Evolutionary conservation across 2,888 invertebrate species (phyloP), one percentile per base, ranked within the genome.

Genomic region (Pandemis heparana): DNA sequence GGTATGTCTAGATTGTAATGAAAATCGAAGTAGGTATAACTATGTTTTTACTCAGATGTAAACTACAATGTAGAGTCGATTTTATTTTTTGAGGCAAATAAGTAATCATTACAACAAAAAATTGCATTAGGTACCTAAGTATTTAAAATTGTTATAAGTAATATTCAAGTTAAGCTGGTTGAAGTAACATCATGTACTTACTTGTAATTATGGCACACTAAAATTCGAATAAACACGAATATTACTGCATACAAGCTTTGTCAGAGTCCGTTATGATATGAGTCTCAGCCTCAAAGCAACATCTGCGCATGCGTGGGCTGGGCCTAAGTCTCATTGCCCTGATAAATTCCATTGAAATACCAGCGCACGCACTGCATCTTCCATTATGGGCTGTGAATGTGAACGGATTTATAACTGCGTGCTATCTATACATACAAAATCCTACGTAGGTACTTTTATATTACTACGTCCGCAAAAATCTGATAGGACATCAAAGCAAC

Each of bases 251-350:
- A 41, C 16, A 16, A 61, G 16, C 61, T 10, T 61, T 41, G 0
- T 61, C 39, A 12, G n/a, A 38, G 2, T 62, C 10, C 18, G 18
- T 62, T 62, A 12, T 62, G 23, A 23, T 56, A 4, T 62, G 41
- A 62, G 46, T 46, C 56, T 32, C 32, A 59, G 32, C 32, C 32
- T 56, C 16, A 51, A 53, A 61, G 62, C 66, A 53, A 63, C 72
- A 56, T 67, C 67, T 68, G 72, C 73, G 73, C 32, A 16, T 32
- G 51, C 73, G 68, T 73, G 68, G 73, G 68, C 59, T n/a, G 62
- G 23, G 60, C 23, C 12, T 56, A 56, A 53, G 56, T 56, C 23
- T 56, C 56, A 18, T 18, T 56, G 56, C 56, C 18, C 63, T 39
- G 56, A 56, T 68, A 63, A 72, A 63, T 67, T 63, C 68, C 63